Conservation (phyloP, 2,797 vertebrate genomes). For the Loriculus beryllinus region DNA sequence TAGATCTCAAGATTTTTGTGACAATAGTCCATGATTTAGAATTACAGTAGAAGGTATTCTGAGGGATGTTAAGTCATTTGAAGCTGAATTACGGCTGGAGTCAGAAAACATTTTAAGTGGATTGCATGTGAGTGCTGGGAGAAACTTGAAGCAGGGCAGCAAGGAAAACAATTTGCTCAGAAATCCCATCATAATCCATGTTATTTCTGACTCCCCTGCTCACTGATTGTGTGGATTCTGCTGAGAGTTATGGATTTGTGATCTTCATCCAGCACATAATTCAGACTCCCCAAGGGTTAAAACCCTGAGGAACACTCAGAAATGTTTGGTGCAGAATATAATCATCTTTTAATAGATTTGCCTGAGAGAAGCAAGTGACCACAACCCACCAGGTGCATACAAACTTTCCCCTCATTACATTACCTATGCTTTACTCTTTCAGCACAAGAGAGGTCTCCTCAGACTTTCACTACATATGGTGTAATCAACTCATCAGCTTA, state of each 20-base stretch:
- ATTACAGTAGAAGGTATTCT: background rate
- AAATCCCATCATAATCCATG: background rate
- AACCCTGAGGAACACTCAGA: background rate
- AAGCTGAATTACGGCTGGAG: background rate
- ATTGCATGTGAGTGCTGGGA: background rate
- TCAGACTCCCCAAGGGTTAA: background rate
- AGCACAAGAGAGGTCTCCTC: background rate
- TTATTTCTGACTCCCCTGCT: background rate
- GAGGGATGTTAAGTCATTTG: background rate
- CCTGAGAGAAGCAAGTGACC: background rate
- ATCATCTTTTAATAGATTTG: background rate
- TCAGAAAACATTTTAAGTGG: background rate
- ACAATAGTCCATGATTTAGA: background rate
- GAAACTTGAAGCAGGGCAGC: background rate
- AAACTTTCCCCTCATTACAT: rapidly evolving
- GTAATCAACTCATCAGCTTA: background rate
- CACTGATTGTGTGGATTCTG: background rate
- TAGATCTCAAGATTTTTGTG: background rate
- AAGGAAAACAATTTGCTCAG: background rate
- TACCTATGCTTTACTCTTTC: background rate
- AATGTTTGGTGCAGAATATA: background rate
- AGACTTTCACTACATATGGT: background rate
- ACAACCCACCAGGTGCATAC: background rate
- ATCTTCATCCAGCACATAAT: background rate
- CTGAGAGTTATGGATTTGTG: background rate